Base-by-base conservation (phyloP, 2,113 vertebrate genomes). In the Rhipidura dahli region DNA sequence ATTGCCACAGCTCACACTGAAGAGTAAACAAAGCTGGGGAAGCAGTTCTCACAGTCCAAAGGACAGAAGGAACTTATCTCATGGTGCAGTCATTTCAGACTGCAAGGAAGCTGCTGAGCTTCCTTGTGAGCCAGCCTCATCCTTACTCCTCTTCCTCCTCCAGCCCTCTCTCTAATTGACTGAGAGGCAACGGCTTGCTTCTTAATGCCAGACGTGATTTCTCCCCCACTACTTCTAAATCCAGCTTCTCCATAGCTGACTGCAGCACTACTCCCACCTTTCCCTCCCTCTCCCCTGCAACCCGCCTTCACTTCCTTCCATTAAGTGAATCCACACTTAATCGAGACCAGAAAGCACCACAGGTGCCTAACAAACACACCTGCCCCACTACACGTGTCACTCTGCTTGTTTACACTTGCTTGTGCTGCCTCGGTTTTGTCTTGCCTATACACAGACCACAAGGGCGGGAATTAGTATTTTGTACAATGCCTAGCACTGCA, bases 11-110 rank as follows among this genome's bases (percentile, higher is more conserved):
- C 64, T 91, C 66, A 21, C 70, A 80, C 35, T 86, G 75, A 73
- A 65, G 60, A 83, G 63, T 85, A 93, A 96, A 93, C 91, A 95
- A 93, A 91, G 75, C 82, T 80, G 61, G 61, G 27, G 70, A 94
- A 89, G 60, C 57, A 64, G 84, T 78, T 78, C 81, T 89, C 69
- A 2, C 53, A 79, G 78, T 65, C 73, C 57, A 64, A 69, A 85
- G 93, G 84, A 85, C 91, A 91, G 80, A 33, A 92, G 31, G 40
- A 60, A 59, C 2, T 0, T 8, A 87, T 60, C 78, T 57, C 17
- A 31, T 3, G 37, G 40, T 5, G 13, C 53, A 84, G 60, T 59
- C 76, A 56, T 31, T 78, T 79, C 35, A 60, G 49, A 40, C 61
- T 33, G 37, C 20, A 9, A 76, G 19, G 24, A 61, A 79, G 70